Conservation (phyloP, 2,797 vertebrate genomes). For the Linurgus olivaceus region DNA sequence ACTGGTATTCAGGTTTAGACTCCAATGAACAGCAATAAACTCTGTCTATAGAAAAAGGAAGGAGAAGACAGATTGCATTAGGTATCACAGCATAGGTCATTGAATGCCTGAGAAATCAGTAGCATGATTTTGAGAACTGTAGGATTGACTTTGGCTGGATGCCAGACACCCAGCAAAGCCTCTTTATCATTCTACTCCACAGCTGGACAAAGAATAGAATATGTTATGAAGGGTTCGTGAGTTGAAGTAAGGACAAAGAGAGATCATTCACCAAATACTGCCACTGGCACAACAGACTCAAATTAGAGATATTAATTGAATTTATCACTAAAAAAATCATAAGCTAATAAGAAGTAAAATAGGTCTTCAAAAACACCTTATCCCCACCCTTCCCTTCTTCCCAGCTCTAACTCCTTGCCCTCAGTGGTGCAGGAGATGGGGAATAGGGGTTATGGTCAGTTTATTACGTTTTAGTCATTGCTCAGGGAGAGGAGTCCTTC, state of each 20-base stretch:
- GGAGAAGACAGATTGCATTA: not conserved
- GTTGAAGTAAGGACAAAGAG: not conserved
- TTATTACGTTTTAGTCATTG: not conserved
- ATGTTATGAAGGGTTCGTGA: accelerated
- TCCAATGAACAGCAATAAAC: not conserved
- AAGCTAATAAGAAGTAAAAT: not conserved
- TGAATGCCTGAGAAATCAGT: not conserved
- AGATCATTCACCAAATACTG: not conserved
- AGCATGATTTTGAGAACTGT: not conserved
- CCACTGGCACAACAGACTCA: not conserved
- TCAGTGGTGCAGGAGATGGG: not conserved
- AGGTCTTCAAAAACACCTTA: not conserved
- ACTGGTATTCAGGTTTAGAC: not conserved
- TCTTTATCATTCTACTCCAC: not conserved
- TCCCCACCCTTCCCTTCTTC: accelerated
- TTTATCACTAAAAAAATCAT: not conserved
- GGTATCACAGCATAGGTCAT: not conserved
- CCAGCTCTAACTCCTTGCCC: not conserved
- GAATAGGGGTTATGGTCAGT: not conserved
- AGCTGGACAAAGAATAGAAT: not conserved
- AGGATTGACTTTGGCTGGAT: not conserved
- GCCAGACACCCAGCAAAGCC: not conserved
- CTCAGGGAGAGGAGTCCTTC: not conserved
- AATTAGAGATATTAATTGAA: not conserved
- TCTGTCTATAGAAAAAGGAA: not conserved